These are phyloP conservation scores for Rutilus rutilus DNA, from an alignment of 2,113 vertebrate species.

Conservation along the genomic window DNA sequence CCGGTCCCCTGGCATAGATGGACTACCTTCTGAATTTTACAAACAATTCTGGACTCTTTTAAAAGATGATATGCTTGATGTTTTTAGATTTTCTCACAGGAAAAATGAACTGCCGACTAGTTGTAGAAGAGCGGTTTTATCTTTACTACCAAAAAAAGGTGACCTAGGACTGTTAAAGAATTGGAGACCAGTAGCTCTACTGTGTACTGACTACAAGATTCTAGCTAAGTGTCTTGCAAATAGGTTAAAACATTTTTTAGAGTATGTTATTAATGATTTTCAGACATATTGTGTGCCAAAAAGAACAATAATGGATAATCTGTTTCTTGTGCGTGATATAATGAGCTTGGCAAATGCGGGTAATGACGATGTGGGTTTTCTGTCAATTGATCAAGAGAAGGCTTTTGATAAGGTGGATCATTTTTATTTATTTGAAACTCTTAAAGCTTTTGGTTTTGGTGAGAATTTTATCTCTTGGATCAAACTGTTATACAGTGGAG, in stretches of 20 bases:
- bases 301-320: not conserved
- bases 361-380: not conserved
- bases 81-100: not conserved
- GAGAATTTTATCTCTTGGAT: not conserved
- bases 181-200: not conserved
- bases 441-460: not conserved
- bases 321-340: not conserved
- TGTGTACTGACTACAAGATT: not conserved
- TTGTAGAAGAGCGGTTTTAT: not conserved
- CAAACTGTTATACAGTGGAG: not conserved
- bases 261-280: not conserved
- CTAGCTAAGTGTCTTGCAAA: not conserved
- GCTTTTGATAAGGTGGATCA: not conserved
- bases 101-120: too few species aligned
- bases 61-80: not conserved
- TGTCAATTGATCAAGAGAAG: not conserved
- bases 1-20: not conserved
- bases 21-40: not conserved
- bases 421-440: not conserved
- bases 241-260: too few species aligned
- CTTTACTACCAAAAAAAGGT: not conserved
- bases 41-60: constrained; percentile 10
- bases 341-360: not conserved
- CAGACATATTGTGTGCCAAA: not conserved
- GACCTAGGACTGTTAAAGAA: not conserved